These are phyloP conservation scores for Falco biarmicus DNA, from an alignment of 2,797 vertebrate genomes.

Conservation along the genomic window DNA sequence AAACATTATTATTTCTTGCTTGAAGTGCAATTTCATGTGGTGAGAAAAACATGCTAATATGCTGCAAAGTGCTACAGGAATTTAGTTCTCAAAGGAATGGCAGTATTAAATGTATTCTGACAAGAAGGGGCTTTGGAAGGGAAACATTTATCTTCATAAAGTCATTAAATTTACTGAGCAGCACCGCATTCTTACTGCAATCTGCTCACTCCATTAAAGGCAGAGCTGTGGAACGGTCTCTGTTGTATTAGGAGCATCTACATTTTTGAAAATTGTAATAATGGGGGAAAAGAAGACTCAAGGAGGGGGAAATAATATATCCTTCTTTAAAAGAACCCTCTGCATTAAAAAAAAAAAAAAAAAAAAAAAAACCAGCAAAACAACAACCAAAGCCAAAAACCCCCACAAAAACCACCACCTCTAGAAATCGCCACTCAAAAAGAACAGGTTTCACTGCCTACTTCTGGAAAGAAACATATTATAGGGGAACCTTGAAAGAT, in stretches of 20 bases:
- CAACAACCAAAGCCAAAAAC: background rate
- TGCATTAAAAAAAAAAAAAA: background rate
- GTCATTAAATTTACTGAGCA: slow-evolving; percentile 87
- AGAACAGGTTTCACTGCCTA: background rate
- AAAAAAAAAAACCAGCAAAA: background rate
- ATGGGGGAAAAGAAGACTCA: slow-evolving; percentile 27
- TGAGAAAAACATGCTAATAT: slow-evolving; percentile 84
- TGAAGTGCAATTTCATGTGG: slow-evolving; percentile 84
- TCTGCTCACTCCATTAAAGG: slow-evolving; percentile 85
- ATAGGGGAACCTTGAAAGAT: background rate
- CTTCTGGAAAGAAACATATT: background rate
- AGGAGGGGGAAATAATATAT: slow-evolving; percentile 35
- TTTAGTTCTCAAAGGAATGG: slow-evolving; percentile 84
- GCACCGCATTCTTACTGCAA: slow-evolving; percentile 78
- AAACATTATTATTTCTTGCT: slow-evolving; percentile 87
- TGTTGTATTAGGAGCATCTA: slow-evolving; percentile 67
- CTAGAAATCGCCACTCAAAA: background rate
- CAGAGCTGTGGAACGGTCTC: slow-evolving; percentile 74
- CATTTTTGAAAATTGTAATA: slow-evolving; percentile 69
- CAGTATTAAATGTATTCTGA: slow-evolving; percentile 85
- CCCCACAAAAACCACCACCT: background rate
- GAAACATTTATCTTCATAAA: slow-evolving; percentile 88
- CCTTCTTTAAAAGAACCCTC: background rate
- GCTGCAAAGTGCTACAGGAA: slow-evolving; percentile 82
- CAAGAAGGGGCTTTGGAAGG: slow-evolving; percentile 82